Base-by-base conservation (phyloP, 2,888 invertebrate species). In the Onchidella celtica region DNA sequence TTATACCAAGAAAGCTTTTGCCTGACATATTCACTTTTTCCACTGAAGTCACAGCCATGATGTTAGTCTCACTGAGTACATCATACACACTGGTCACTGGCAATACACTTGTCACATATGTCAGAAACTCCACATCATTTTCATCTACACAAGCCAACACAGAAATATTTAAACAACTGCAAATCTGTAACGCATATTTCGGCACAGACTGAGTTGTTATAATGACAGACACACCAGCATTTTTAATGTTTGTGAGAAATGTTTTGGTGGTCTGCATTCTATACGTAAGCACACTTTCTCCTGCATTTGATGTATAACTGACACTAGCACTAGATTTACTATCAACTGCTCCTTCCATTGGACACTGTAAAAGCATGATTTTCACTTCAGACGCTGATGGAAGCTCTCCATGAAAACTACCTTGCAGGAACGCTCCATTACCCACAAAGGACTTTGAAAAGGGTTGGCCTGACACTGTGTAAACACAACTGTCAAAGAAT, bases 141-240 rank as follows among this genome's bases (percentile, higher is more conserved):
- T 86, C 84, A 11, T 82, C 72, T 3, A 89, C 82, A 81, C 77
- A 86, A 1, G 84, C 72, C 29, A 89, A 69, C 6, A 90, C 83
- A 76, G 84, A 83, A 40, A 90, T 85, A 6, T 81, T 70, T 32
- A 76, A 29, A 9, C 83, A 68, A 34, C 79, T 73, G 27, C 88
- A 87, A 0, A 88, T 73, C 55, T 84, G 76, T n/a, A 85, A n/a
- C 47, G 84, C 82, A 84, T 84, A 88, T 9, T 84, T 79, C 3
- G 89, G 87, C 14, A 88, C 79, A 63, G 82, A 77, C 47, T 87
- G 83, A 17, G 85, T 75, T 36, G 85, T 85, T n/a, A 90, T 66
- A 32, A 90, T 63, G 4, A 86, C 27, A 17, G 78, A 61, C 17
- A 87, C 78, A 32, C 78, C 79, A 32, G 36, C 65, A 4, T 61